A percentile compares a stretch with the other conserved stretches of the same genome.
These are phyloP conservation scores for Edolisoma coerulescens DNA, from an alignment of 2,113 vertebrate genomes.

Conservation along the genomic window DNA sequence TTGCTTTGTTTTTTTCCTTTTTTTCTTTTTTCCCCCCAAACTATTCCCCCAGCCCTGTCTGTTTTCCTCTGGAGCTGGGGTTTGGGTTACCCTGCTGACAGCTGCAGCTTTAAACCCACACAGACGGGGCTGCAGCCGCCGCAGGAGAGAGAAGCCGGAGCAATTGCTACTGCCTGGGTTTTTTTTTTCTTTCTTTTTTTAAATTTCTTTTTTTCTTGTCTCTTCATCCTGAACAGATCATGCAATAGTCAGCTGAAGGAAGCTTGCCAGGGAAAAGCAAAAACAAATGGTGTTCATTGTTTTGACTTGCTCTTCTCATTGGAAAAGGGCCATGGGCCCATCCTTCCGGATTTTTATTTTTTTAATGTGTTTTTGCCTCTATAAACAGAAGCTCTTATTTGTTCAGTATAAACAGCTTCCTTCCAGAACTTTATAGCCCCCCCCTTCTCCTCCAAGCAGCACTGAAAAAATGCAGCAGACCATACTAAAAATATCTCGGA, in stretches of 20 bases:
- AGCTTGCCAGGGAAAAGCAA: slow-evolving; percentile 39
- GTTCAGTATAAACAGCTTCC: slow-evolving; percentile 20
- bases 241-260: slow-evolving; percentile 5
- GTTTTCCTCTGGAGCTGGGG: neutral
- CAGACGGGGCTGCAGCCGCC: fast-evolving
- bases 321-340: slow-evolving; percentile 19
- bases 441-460: neutral
- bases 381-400: slow-evolving; percentile 55
- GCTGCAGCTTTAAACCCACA: neutral
- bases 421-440: neutral
- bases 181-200: neutral
- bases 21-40: fast-evolving
- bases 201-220: neutral
- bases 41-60: neutral
- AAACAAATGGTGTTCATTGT: slow-evolving; percentile 39
- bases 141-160: neutral
- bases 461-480: neutral
- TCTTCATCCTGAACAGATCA: neutral
- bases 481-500: neutral
- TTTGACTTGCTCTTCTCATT: slow-evolving; percentile 43
- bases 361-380: slow-evolving; percentile 20
- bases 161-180: slow-evolving; percentile 2
- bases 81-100: neutral
- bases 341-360: slow-evolving; percentile 13
- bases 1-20: fast-evolving